Conservation (phyloP, 2,113 vertebrate species). For the Hydrochoerus hydrochaeris region DNA sequence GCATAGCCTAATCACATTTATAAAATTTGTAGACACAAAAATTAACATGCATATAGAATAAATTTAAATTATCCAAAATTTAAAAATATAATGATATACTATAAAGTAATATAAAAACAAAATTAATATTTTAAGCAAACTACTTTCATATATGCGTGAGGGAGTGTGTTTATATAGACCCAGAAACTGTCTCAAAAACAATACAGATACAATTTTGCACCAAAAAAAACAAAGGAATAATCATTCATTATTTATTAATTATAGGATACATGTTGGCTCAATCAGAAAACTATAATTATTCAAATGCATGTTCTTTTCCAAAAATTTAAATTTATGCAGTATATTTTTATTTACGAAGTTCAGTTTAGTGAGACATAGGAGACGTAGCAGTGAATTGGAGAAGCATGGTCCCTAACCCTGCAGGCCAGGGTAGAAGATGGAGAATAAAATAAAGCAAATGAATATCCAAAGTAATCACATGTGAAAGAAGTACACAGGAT, state of each 20-base stretch:
- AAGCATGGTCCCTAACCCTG: neutral
- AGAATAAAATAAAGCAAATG: conserved; percentile 31
- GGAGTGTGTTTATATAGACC: neutral
- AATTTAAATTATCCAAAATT: neutral
- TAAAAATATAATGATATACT: neutral
- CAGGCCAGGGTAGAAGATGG: neutral
- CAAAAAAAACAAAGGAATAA: neutral
- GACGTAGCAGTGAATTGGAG: neutral
- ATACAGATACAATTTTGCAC: neutral
- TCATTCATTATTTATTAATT: neutral
- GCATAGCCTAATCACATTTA: neutral
- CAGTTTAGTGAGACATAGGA: neutral
- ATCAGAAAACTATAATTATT: neutral
- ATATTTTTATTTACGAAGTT: neutral
- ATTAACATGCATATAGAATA: neutral
- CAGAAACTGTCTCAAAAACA: neutral
- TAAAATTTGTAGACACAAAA: neutral
- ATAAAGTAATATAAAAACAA: neutral
- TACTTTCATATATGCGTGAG: neutral
- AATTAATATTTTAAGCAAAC: neutral
- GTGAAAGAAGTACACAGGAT: neutral
- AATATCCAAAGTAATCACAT: neutral
- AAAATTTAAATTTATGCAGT: neutral
- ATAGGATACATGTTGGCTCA: neutral
- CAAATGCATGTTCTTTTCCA: neutral